Evolutionary conservation across 2,113 vertebrate genomes (phyloP).

Genomic region (Gobio gobio): DNA sequence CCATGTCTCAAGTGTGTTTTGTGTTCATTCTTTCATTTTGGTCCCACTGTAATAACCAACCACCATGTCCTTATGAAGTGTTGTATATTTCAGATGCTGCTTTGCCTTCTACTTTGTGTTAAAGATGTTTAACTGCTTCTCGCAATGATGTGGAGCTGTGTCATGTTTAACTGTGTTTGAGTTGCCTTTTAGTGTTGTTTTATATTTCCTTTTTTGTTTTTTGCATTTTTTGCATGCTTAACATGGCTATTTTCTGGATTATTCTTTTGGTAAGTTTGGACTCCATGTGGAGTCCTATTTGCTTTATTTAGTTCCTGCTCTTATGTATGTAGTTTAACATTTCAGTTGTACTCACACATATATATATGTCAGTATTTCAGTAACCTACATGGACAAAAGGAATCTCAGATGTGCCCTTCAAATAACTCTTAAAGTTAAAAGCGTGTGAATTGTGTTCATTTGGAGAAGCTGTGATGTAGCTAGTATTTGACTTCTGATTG

Average conservation of each 20-base stretch:
- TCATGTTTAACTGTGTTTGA: slow-evolving; percentile 54
- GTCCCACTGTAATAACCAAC: slow-evolving; percentile 46
- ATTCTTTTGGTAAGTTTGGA: slow-evolving; percentile 99
- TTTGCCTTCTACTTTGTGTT: slow-evolving; percentile 40
- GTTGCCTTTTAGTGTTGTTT: slow-evolving; percentile 52
- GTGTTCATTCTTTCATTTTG: slow-evolving; percentile 21
- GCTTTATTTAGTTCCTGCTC: slow-evolving; percentile 60
- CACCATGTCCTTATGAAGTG: slow-evolving; percentile 45
- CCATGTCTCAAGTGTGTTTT: slow-evolving; percentile 30
- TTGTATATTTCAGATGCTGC: slow-evolving; percentile 56
- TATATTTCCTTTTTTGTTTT: slow-evolving; percentile 64
- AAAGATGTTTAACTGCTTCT: slow-evolving; percentile 51
- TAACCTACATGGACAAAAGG: slow-evolving; percentile 50
- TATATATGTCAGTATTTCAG: slow-evolving; percentile 33
- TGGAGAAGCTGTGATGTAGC: not conserved
- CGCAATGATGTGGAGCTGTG: slow-evolving; percentile 43
- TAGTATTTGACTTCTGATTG: not conserved
- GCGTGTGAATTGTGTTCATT: not conserved
- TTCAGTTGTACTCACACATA: slow-evolving; percentile 61
- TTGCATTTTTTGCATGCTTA: slow-evolving; percentile 98
- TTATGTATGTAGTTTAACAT: slow-evolving; percentile 63
- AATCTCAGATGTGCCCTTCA: slow-evolving; percentile 56
- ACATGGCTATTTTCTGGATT: slow-evolving; percentile 99
- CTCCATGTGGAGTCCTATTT: slow-evolving; percentile 59
- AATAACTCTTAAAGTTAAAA: not conserved